Conservation (phyloP, 2,797 vertebrate genomes). For the Malacoraja senta region DNA sequence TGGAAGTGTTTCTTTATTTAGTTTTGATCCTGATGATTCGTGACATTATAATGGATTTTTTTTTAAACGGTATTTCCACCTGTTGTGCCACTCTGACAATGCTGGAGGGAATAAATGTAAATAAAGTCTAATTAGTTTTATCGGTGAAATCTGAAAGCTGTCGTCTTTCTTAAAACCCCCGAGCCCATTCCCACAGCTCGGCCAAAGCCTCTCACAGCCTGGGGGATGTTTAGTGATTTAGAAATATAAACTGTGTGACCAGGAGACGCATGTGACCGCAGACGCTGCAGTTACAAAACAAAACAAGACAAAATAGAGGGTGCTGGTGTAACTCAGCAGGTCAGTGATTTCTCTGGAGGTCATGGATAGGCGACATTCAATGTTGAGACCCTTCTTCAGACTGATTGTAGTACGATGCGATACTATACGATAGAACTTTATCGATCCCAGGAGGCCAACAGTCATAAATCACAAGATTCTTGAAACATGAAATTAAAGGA, state of each 20-base stretch:
- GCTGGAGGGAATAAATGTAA: slow-evolving; percentile 6
- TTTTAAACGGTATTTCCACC: not conserved
- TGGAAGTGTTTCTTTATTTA: not conserved
- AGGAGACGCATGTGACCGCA: not conserved
- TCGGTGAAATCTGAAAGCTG: not conserved
- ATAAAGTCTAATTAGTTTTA: slow-evolving; percentile 8
- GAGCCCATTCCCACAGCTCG: not conserved
- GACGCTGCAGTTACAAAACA: too few species aligned
- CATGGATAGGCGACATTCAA: too few species aligned
- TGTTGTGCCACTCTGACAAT: not conserved
- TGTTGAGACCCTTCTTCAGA: too few species aligned
- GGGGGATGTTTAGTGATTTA: not conserved
- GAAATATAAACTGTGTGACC: not conserved
- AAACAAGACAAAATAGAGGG: not conserved
- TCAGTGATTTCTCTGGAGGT: not conserved
- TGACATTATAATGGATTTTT: not conserved
- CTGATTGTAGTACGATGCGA: too few species aligned
- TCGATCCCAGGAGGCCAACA: too few species aligned
- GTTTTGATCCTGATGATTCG: not conserved
- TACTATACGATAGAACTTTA: too few species aligned
- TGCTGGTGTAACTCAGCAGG: not conserved
- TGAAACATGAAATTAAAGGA: too few species aligned
- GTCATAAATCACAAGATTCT: too few species aligned
- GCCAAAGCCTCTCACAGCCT: not conserved
- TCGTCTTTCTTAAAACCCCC: not conserved